Evolutionary conservation across 2,113 vertebrate genomes (phyloP), one percentile per base, ranked within the genome.

Genomic region (Proteles cristata): DNA sequence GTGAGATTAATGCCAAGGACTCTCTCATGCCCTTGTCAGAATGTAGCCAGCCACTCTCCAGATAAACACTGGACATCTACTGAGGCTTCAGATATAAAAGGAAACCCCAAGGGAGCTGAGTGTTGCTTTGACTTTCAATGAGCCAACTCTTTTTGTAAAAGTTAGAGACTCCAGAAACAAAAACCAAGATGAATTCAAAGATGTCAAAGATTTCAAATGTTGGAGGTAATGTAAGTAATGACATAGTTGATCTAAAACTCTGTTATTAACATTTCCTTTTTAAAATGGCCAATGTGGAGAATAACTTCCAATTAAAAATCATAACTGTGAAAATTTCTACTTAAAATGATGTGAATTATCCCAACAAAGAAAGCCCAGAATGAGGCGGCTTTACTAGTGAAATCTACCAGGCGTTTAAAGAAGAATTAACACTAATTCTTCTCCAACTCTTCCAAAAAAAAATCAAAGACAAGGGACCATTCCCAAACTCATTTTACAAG

Each of bases 271-370:
- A 48, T 94, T 92, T 95, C 25, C 39, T 74, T 92, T 87, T 43
- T 86, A 87, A 96, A 82, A 80, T 68, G 9, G 28, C 45, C 5
- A 66, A 85, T 14, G 89, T 65, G 43, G 53, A 91, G 48, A 81
- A 25, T 63, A 68, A 74, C 84, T 94, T 88, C 25, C 88, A 63
- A 74, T 73, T 80, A 39, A 71, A 77, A 85, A 87, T 33, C 76
- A 48, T 86, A 97, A 63, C 21, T 55, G 23, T 81, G 33, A 95
- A 28, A 17, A 91, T 83, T 93, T 95, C 31, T 88, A 73, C 33
- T 88, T 91, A 79, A 82, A 95, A 91, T 91, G 79, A 50, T 53
- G 16, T 68, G 28, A 35, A 81, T 76, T 50, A 68, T 21, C 25
- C 16, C 61, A 80, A 48, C 10, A 80, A 68, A 33, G 39, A 53